These are phyloP conservation scores for Endomychus coccineus DNA, from an alignment of 2,888 invertebrate genomes.

Conservation along the genomic window DNA sequence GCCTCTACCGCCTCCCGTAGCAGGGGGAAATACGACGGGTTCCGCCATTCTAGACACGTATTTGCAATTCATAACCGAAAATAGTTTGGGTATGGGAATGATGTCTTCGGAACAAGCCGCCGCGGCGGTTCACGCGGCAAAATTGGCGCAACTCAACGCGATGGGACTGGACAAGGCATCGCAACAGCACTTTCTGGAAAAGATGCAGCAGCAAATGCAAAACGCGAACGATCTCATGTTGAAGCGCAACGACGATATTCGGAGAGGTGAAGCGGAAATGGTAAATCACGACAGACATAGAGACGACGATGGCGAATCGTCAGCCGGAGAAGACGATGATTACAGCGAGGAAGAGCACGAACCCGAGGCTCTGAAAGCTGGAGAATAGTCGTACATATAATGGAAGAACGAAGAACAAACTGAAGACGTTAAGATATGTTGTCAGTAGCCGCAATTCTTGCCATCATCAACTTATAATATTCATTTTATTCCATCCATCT, in stretches of 20 bases:
- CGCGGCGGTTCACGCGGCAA: conserved; percentile 68
- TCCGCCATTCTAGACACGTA: conserved; percentile 81
- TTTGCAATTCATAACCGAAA: conserved; percentile 80
- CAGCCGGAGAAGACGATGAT: conserved; percentile 51
- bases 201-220: conserved; percentile 57
- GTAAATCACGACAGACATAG: conserved; percentile 43
- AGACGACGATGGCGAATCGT: conserved; percentile 46
- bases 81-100: conserved; percentile 62
- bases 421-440: conserved; percentile 17
- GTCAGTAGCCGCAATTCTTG: neutral
- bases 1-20: conserved; percentile 45
- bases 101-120: conserved; percentile 56
- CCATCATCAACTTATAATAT: conserved; percentile 6
- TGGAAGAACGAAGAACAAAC: conserved; percentile 24
- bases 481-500: conserved; percentile 61
- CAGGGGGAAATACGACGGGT: conserved; percentile 51
- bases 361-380: conserved; percentile 45
- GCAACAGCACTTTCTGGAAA: conserved; percentile 56
- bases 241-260: conserved; percentile 45
- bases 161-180: conserved; percentile 46
- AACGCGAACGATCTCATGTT: conserved; percentile 51
- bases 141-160: conserved; percentile 69
- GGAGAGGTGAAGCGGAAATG: conserved; percentile 49
- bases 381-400: conserved; percentile 35
- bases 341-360: conserved; percentile 47